Base-by-base conservation (phyloP, 2,113 vertebrate genomes). In the Pseudopipra pipra region DNA sequence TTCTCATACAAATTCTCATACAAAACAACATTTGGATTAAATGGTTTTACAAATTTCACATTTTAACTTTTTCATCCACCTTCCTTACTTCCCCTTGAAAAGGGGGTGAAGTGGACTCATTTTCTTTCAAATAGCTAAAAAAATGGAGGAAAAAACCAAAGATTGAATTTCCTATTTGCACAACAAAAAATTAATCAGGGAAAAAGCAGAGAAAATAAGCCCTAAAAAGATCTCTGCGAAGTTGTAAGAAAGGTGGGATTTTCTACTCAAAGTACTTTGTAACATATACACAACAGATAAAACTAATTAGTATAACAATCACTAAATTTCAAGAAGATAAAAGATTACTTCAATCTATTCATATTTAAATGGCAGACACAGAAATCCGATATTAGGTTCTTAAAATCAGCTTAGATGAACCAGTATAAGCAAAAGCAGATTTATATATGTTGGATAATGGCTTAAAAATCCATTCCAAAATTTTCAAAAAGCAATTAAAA, bases 401-500 rank as follows among this genome's bases (percentile, higher is more conserved):
- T 80, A 80, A 87, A 87, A 49, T 31, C 37, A 70, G 23, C 41
- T 77, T 51, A 93, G 47, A 76, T 14, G 52, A 90, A 86, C 9
- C 30, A 93, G 88, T 22, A 54, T 28, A 95, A 95, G 58, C 37
- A 96, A 94, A 91, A 78, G 23, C 37, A 87, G 83, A 93, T 88
- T 79, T 76, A 47, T 14, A 0, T 39, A 76, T 55, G 44, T 41
- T 93, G 79, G 25, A 79, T 62, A 92, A 80, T 13, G 47, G 41
- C 39, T 86, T 80, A 52, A 80, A 96, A 92, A 72, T 59, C 52
- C 28, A 65, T 31, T 63, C 30, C 63, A 77, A 37, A 68, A 30
- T 86, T 47, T 21, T 3, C 0, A 41, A 52, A 87, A 77, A 62
- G 27, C 14, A 54, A 77, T 80, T 71, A 87, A 78, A 92, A 88